phyloP scores from a whole-genome alignment of 2,113 vertebrate genomes.

The Gnathonemus echidnorhynchus region DNA sequence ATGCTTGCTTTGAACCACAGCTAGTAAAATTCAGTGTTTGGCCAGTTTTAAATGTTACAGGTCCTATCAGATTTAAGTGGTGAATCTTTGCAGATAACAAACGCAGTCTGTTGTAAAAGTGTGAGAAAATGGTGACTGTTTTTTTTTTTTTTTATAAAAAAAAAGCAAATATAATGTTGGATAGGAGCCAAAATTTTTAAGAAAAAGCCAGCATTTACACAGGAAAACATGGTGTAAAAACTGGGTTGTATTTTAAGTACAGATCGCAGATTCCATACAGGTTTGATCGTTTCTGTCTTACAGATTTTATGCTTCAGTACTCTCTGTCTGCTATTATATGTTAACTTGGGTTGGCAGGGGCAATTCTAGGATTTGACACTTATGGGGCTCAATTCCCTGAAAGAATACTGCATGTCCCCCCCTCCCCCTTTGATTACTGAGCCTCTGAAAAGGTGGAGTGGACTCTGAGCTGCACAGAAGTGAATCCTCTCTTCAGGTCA shows the following conservation, averaged over 20 bases:
- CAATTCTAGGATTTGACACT: too few species aligned
- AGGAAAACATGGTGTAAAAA: not conserved
- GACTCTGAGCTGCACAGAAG: too few species aligned
- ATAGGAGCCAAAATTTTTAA: not conserved
- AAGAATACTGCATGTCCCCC: not conserved
- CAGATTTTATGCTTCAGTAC: too few species aligned
- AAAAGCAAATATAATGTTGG: not conserved
- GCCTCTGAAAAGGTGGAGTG: too few species aligned
- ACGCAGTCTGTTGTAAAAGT: not conserved
- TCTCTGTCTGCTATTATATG: too few species aligned
- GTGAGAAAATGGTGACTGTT: not conserved
- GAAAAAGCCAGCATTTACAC: not conserved
- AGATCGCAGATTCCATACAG: too few species aligned
- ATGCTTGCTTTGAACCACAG: not conserved
- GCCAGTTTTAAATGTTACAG: not conserved
- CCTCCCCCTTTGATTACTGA: too few species aligned
- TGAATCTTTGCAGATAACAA: not conserved
- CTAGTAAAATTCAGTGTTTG: not conserved
- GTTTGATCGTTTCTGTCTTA: too few species aligned
- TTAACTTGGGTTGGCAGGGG: too few species aligned
- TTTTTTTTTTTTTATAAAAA: too few species aligned
- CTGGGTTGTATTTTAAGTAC: not conserved
- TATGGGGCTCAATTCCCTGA: not conserved
- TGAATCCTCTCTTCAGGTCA: not conserved
- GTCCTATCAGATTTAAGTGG: too few species aligned